Evolutionary conservation across 1,140 invertebrate genomes (phyloP).

Genomic region (Dendroctonus valens): DNA sequence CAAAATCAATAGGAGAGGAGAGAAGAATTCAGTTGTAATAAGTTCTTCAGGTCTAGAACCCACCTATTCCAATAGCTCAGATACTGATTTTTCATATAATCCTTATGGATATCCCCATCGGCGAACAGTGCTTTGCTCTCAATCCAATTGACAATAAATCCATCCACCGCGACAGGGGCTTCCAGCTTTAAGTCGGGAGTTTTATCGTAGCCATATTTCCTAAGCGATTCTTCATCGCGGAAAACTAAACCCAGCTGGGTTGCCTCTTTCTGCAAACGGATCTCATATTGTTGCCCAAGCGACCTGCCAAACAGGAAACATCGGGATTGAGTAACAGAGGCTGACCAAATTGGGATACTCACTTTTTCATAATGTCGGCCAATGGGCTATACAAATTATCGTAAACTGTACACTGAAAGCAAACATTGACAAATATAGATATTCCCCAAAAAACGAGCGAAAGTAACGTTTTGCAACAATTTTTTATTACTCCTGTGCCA

Average conservation of each 20-base stretch:
- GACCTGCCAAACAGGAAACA: conserved; percentile 52
- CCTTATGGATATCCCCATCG: conserved; percentile 75
- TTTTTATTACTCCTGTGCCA: no score
- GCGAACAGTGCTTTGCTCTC: conserved; percentile 96
- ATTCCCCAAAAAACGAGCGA: no score
- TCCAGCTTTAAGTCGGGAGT: conserved; percentile 92
- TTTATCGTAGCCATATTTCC: conserved; percentile 86
- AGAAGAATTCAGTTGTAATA: no score
- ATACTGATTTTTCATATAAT: conserved; percentile 85
- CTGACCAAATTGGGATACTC: conserved; percentile 46
- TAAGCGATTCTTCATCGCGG: conserved; percentile 77
- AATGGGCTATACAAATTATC: conserved; percentile 77
- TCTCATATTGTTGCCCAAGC: conserved; percentile 76
- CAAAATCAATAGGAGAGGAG: no score
- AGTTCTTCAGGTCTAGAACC: no score
- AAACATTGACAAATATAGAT: conserved; percentile 3
- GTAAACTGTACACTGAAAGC: conserved; percentile 62
- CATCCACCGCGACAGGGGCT: conserved; percentile 83
- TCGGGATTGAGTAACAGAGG: background rate
- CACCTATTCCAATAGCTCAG: conserved; percentile 89
- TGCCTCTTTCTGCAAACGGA: conserved; percentile 62
- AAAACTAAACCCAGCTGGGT: conserved; percentile 64
- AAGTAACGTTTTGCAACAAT: no score
- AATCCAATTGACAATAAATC: conserved; percentile 90
- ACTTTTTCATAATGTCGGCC: conserved; percentile 72